phyloP scores from a whole-genome alignment of 2,113 vertebrate species.

The Festucalex cinctus region DNA sequence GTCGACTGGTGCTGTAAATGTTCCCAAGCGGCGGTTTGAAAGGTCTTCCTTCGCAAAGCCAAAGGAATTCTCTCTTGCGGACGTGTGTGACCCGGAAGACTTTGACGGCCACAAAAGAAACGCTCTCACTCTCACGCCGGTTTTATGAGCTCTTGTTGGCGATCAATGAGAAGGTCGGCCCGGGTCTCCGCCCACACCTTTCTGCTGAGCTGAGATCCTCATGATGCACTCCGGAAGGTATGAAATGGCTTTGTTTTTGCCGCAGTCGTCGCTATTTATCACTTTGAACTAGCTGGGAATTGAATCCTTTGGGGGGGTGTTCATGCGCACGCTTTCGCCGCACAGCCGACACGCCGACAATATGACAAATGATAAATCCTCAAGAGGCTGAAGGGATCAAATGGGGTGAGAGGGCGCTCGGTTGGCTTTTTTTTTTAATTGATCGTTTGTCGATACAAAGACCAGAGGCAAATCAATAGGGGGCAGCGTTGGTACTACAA shows the following conservation, averaged over 20 bases:
- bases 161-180: background rate
- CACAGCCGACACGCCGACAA: too few relatives aligned
- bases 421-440: background rate
- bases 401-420: background rate
- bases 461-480: background rate
- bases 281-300: slow-evolving; percentile 18
- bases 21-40: background rate
- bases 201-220: slow-evolving; percentile 20
- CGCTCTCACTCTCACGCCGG: too few relatives aligned
- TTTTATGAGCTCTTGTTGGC: background rate
- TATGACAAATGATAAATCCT: background rate
- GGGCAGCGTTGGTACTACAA: background rate
- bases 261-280: slow-evolving; percentile 25
- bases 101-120: background rate
- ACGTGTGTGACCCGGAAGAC: background rate
- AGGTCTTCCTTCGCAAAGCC: background rate
- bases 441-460: background rate
- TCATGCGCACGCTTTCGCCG: background rate
- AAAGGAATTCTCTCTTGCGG: background rate
- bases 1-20: background rate
- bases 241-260: slow-evolving; percentile 31
- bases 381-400: background rate
- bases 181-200: background rate
- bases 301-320: slow-evolving; percentile 18
- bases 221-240: background rate